phyloP scores from a whole-genome alignment of 2,888 invertebrate species.

The Drosophila percnosoma region DNA sequence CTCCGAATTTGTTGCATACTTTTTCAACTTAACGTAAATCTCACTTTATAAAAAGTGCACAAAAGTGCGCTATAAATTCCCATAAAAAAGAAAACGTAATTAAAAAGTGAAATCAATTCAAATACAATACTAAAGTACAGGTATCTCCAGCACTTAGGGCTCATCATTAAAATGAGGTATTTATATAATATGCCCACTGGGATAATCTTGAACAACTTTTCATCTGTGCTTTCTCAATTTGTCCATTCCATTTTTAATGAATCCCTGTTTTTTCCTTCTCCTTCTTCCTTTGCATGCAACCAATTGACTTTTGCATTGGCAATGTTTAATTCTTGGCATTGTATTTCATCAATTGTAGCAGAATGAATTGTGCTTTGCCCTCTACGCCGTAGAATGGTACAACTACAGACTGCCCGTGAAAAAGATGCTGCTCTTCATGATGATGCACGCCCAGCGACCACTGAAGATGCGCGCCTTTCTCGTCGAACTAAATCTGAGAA shows the following conservation, averaged over 20 bases:
- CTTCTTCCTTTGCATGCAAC: neutral
- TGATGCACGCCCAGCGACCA: constrained; percentile 71
- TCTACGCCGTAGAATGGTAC: constrained; percentile 78
- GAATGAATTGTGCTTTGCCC: constrained; percentile 61
- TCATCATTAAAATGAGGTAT: neutral
- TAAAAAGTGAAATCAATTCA: neutral
- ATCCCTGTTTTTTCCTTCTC: neutral
- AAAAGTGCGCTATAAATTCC: neutral
- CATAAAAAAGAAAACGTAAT: neutral
- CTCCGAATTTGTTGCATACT: neutral
- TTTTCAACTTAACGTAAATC: neutral
- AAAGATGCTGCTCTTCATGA: constrained; percentile 65
- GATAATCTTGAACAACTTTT: constrained; percentile 1
- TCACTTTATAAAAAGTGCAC: neutral
- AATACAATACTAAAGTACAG: neutral
- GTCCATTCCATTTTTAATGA: constrained; percentile 18
- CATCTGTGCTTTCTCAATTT: neutral
- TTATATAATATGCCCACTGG: neutral
- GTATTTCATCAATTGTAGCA: constrained; percentile 52
- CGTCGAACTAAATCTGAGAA: constrained; percentile 74
- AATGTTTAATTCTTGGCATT: constrained; percentile 7
- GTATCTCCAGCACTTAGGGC: neutral
- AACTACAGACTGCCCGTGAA: constrained; percentile 65
- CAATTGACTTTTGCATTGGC: constrained; percentile 6
- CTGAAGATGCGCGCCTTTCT: constrained; percentile 75